Conservation (phyloP, 2,797 vertebrate genomes). For the Vireo griseus region DNA sequence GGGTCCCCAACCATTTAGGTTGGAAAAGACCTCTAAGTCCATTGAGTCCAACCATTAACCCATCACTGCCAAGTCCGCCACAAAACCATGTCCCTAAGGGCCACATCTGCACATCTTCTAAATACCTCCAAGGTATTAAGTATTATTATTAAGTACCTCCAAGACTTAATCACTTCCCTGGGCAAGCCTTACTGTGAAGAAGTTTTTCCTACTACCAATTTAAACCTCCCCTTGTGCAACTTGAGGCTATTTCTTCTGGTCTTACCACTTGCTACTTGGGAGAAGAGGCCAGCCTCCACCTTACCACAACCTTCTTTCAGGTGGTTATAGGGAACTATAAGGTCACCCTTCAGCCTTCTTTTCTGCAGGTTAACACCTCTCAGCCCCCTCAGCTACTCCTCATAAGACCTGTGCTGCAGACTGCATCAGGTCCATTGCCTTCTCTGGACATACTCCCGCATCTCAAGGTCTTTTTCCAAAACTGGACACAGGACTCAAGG, state of each 20-base stretch:
- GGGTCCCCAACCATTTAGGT: background rate
- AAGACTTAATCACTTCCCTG: background rate
- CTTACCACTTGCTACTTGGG: background rate
- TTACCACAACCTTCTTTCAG: background rate
- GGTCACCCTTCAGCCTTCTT: fast-evolving
- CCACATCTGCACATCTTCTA: fast-evolving
- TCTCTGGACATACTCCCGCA: background rate
- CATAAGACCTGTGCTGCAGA: background rate
- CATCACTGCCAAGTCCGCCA: background rate
- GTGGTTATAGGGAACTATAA: background rate
- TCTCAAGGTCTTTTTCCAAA: background rate
- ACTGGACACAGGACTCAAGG: fast-evolving
- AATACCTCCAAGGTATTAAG: background rate
- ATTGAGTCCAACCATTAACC: background rate
- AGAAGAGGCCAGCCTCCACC: background rate
- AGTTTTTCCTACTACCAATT: background rate
- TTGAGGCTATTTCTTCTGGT: background rate
- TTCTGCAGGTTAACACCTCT: background rate
- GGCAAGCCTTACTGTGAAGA: background rate
- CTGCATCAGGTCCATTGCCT: background rate
- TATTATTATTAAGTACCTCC: too few relatives aligned
- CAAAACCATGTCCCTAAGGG: fast-evolving
- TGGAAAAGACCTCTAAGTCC: background rate
- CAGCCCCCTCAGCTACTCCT: background rate
- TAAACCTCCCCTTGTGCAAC: background rate